A percentile compares a stretch with the other conserved stretches of the same genome.
Conservation (phyloP, 2,113 vertebrate genomes). For the Cochlearius cochlearius region DNA sequence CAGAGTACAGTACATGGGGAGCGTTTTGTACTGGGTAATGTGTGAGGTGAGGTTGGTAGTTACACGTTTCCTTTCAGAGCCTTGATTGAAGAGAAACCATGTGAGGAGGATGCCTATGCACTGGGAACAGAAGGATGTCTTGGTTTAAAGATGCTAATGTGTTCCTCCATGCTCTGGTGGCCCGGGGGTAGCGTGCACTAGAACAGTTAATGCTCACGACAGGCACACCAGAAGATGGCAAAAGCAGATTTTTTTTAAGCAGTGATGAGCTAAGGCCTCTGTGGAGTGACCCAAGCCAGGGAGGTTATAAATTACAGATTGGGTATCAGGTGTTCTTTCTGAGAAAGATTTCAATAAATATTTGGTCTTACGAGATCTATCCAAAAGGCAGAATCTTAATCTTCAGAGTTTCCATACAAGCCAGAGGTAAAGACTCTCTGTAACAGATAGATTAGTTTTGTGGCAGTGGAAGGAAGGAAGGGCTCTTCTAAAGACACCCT, state of each 20-base stretch:
- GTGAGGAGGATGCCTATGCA: not conserved
- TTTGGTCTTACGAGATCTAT: not conserved
- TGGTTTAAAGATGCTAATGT: not conserved
- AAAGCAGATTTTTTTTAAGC: not conserved
- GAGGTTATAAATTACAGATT: not conserved
- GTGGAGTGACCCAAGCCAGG: not conserved
- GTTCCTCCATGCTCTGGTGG: not conserved
- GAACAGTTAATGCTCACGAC: not conserved
- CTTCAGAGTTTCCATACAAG: not conserved
- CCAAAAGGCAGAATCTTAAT: not conserved
- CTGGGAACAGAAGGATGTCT: not conserved
- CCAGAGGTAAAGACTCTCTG: not conserved
- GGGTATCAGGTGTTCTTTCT: not conserved
- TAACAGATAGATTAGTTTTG: not conserved
- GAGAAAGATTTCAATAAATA: not conserved
- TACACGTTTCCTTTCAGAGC: not conserved
- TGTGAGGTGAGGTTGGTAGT: not conserved
- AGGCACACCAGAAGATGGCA: not conserved
- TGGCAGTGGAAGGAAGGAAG: not conserved
- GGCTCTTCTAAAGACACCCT: not conserved
- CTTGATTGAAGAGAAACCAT: not conserved
- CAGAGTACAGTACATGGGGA: rapidly evolving
- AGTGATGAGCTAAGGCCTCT: not conserved
- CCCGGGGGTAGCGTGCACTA: rapidly evolving
- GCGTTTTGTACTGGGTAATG: not conserved